These are phyloP conservation scores for Cricetomys ansorgei DNA, from an alignment of 2,113 vertebrate species.

Conservation along the genomic window DNA sequence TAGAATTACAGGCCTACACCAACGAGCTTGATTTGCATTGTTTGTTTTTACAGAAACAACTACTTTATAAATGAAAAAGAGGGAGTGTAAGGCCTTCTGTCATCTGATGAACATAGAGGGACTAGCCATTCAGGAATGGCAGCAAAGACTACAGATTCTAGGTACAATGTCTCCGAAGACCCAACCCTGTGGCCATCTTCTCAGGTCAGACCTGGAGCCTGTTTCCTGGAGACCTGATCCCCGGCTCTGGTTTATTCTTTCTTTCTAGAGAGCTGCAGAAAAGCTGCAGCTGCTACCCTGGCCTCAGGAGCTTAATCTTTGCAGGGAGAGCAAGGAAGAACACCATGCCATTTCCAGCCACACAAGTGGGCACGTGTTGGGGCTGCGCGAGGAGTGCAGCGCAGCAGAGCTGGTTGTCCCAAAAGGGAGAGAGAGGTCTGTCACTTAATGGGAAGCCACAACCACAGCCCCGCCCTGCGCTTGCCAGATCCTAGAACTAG, in stretches of 20 bases:
- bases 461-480: accelerated
- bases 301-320: not conserved
- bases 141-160: not conserved
- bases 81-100: not conserved
- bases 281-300: not conserved
- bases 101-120: not conserved
- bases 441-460: accelerated
- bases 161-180: not conserved
- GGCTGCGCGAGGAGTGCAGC: accelerated
- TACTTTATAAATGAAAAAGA: not conserved
- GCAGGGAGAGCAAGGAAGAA: not conserved
- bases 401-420: not conserved
- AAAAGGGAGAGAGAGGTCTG: not conserved
- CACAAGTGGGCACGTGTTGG: not conserved
- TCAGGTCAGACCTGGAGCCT: not conserved
- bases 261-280: not conserved
- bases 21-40: not conserved
- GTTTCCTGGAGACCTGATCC: not conserved
- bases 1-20: not conserved
- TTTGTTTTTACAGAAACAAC: not conserved
- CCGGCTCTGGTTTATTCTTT: not conserved
- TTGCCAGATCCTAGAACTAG: not conserved
- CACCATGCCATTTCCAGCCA: accelerated
- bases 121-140: not conserved
- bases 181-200: not conserved